Evolutionary conservation across 1,140 invertebrate species (phyloP), one percentile per base, ranked within the genome.

Genomic region (Drosophila kurseongensis): DNA sequence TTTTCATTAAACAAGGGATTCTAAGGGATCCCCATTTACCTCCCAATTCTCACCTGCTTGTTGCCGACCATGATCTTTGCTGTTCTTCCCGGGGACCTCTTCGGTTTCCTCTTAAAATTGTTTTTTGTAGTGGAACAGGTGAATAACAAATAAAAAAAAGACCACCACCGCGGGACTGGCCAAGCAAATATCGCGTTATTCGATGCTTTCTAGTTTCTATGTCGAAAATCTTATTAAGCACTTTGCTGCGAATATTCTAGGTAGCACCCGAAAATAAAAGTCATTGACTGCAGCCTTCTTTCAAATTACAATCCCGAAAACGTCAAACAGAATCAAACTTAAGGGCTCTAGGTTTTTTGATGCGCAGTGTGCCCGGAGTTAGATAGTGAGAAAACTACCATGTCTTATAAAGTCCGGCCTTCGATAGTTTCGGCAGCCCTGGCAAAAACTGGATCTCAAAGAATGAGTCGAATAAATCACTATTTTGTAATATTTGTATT

Each of bases 131-230:
- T 12, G 36, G 36, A 18, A 16, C 32, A 16, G 32, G 50, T 16
- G 14, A 50, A 48, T 29, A 50, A 35, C 10, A 52, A 44, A 44
- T 5, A 42, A 42, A 18, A 16, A 51, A n/a, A 51, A 51, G 29
- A 52, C 32, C 9, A 4, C 50, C 32, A 36, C 14, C 12, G 50
- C 32, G 18, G 32, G 50, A 32, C 2, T 52, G 50, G 50, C 50
- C 32, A 52, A 52, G 12, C 32, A 36, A 52, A 18, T 52, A 52
- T 52, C 50, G 32, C 10, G 32, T 1, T 50, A 5, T 32, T 50
- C 4, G 10, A 45, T 23, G 12, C 9, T 45, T 45, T 9, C 1
- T 4, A 10, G 14, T 4, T 44, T 10, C 8, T 0, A 14, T 1
- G 6, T 2, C 2, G 42, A 4, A 44, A 9, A 4, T 8, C 7